Base-by-base conservation (phyloP, 2,113 vertebrate genomes). In the Boulengeromyrus knoepffleri region DNA sequence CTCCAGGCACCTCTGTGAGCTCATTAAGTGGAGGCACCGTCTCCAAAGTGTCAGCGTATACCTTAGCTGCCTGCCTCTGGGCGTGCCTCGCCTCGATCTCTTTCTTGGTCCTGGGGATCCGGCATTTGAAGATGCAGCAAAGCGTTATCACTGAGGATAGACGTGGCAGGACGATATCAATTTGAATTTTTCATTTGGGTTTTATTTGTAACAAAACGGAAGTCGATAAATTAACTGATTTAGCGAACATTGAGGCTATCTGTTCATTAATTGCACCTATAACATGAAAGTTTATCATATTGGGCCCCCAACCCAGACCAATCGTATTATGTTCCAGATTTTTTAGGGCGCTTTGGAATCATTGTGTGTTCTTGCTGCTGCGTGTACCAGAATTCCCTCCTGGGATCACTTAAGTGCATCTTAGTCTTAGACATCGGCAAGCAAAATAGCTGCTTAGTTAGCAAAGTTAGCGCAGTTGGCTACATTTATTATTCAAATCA, bases 51-150 rank as follows among this genome's bases (percentile, higher is more conserved):
- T 99, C 96, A 0, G 98, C 98, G 0, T 99, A 99, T 13, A 92
- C 96, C 92, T 99, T 99, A 90, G 98, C 98, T 0, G 98, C 99
- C 90, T 94, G 94, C 7, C 98, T 95, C 90, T 99, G 98, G 0
- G 95, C 95, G 0, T 97, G 96, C 0, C 99, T 95, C 0, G 98
- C 99, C 90, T 99, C 99, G 0, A 99, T 99, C 95, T 99, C 98
- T 92, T 99, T 99, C 94, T 95, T 97, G 1, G 99, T 99, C 27
- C 99, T 95, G 0, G 99, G 99, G 66, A 99, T 98, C 0, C 99
- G 98, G 89, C 99, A 99, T 93, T 99, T 99, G 96, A 99, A 99
- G 93, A 99, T 97, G 77, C 99, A 99, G 93, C 99, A 99, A 3
- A 99, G 93, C 0, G 97, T 99, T 92, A 99, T 99, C 9, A 99